Evolutionary conservation across 2,888 invertebrate species (phyloP).

Genomic region (Prosapia bicincta): DNA sequence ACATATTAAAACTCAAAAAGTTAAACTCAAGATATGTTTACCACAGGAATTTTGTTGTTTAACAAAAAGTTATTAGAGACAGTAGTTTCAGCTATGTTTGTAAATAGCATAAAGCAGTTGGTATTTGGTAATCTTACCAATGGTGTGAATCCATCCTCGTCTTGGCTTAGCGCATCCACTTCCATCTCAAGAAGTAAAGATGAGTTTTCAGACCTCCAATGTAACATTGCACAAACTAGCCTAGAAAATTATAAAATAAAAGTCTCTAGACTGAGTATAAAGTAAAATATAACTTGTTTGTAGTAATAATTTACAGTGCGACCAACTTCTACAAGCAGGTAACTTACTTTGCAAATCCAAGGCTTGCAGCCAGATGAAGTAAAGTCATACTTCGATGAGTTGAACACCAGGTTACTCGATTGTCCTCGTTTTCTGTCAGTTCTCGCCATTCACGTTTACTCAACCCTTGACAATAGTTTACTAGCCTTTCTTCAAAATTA

Average conservation of each 20-base stretch:
- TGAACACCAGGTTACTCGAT: slow-evolving; percentile 51
- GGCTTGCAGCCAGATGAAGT: slow-evolving; percentile 84
- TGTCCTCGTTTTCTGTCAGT: slow-evolving; percentile 24
- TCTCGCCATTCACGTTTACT: slow-evolving; percentile 58
- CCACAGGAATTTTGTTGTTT: too few species aligned
- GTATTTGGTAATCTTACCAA: too few species aligned
- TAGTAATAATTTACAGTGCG: too few species aligned
- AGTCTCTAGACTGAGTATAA: too few species aligned
- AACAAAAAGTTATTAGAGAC: too few species aligned
- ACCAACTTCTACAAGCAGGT: too few species aligned
- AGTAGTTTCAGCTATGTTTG: too few species aligned
- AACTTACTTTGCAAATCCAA: slow-evolving; percentile 68
- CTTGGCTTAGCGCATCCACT: slow-evolving; percentile 86
- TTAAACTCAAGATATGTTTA: too few species aligned
- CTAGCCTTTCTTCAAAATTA: slow-evolving; percentile 82
- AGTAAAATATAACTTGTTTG: too few species aligned
- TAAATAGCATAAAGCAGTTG: not conserved
- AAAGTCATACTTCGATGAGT: slow-evolving; percentile 68
- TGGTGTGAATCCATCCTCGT: slow-evolving; percentile 87
- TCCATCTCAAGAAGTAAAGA: slow-evolving; percentile 84
- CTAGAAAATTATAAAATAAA: slow-evolving; percentile 46
- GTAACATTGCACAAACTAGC: slow-evolving; percentile 75
- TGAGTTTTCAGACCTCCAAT: slow-evolving; percentile 87
- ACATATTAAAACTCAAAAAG: too few species aligned
- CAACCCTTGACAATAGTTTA: slow-evolving; percentile 76